phyloP scores from a whole-genome alignment of 1,140 invertebrate genomes.

The Mycetomoellerius zeteki region DNA sequence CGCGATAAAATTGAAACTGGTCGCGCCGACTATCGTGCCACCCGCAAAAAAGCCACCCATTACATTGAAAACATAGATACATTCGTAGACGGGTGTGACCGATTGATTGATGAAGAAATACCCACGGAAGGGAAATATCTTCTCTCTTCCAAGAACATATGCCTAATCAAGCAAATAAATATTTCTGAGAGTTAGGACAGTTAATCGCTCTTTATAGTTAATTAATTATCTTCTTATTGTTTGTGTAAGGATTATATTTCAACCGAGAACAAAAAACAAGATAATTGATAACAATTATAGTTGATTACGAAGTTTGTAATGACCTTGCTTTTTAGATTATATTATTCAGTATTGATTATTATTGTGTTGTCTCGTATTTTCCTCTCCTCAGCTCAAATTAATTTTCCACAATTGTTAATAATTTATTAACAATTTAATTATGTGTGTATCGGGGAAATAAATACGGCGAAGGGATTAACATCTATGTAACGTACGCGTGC shows the following conservation, averaged over 20 bases:
- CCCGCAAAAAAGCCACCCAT: slow-evolving; percentile 61
- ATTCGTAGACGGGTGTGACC: slow-evolving; percentile 66
- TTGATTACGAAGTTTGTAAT: background rate
- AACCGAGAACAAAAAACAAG: background rate
- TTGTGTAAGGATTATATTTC: background rate
- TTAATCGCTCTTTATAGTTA: background rate
- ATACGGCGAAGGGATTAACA: slow-evolving; percentile 28
- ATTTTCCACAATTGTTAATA: slow-evolving; percentile 25
- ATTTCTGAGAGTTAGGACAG: background rate
- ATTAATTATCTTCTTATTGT: background rate
- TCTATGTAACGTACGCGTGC: background rate
- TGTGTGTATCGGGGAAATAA: background rate
- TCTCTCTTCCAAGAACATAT: slow-evolving; percentile 28
- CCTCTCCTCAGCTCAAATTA: background rate
- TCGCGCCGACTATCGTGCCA: slow-evolving; percentile 70
- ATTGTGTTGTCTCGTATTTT: background rate
- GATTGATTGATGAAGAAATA: slow-evolving; percentile 76
- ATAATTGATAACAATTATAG: background rate
- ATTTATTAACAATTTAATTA: slow-evolving; percentile 35
- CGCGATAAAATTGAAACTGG: slow-evolving; percentile 74
- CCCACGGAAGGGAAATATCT: slow-evolving; percentile 74
- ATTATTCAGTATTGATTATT: slow-evolving; percentile 31
- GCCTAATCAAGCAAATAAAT: slow-evolving; percentile 33
- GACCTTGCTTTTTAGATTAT: background rate
- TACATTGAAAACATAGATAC: slow-evolving; percentile 64